phyloP scores from a whole-genome alignment of 2,888 invertebrate genomes.

The Drosophila trichaetosa region DNA sequence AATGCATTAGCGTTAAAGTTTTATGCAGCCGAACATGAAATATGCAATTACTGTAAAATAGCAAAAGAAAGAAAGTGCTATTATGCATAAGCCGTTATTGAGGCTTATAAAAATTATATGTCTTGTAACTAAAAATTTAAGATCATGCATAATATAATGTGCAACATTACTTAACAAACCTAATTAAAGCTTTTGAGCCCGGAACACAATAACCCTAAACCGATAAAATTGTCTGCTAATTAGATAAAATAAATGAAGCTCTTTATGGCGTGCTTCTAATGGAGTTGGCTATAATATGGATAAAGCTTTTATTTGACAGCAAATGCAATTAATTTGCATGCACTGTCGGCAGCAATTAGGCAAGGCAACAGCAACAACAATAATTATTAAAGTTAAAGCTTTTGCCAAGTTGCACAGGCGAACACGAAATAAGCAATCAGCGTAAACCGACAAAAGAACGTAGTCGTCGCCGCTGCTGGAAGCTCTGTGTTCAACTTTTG shows the following conservation, averaged over 20 bases:
- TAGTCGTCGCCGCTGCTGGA: conserved; percentile 10
- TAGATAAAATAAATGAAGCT: conserved; percentile 19
- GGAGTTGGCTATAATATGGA: conserved; percentile 22
- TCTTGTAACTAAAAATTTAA: conserved; percentile 11
- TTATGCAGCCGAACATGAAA: conserved; percentile 40
- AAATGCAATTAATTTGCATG: conserved; percentile 43
- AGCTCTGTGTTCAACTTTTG: conserved; percentile 39
- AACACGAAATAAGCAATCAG: conserved; percentile 43
- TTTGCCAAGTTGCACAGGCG: conserved; percentile 44
- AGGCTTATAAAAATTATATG: background rate
- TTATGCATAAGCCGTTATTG: background rate
- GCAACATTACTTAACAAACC: conserved; percentile 9
- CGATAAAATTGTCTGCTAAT: conserved; percentile 29
- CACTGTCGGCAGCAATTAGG: conserved; percentile 28
- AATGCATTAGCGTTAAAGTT: conserved; percentile 16
- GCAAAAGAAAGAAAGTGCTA: conserved; percentile 25
- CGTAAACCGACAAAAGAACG: conserved; percentile 45
- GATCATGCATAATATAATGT: conserved; percentile 12
- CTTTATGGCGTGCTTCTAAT: conserved; percentile 33
- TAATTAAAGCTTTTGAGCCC: background rate
- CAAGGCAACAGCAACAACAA: conserved; percentile 9
- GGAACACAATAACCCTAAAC: background rate
- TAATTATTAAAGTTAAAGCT: conserved; percentile 27
- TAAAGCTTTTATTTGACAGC: conserved; percentile 17
- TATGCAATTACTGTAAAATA: conserved; percentile 38